Evolutionary conservation across 2,888 invertebrate genomes (phyloP), one percentile per base, ranked within the genome.

Genomic region (Ichneumoninae sp.): DNA sequence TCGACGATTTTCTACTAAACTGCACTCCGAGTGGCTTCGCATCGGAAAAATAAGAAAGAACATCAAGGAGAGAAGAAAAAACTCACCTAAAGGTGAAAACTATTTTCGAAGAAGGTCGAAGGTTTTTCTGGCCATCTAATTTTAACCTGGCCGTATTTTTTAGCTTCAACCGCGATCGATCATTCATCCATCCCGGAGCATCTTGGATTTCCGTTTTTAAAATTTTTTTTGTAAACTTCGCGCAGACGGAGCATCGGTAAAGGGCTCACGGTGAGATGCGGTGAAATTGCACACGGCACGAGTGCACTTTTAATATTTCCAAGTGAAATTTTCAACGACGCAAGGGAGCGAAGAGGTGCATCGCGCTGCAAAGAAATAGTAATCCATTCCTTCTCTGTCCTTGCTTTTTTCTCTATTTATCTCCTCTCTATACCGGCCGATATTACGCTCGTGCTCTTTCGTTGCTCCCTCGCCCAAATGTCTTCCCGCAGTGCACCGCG

Each of bases 261-360:
- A 33, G 33, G 33, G 8, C 7, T 40, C 40, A 10, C 40, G 40
- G 40, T 10, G 40, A 40, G 40, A 30, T 76, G 80, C 16, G 6
- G 62, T 3, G 62, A 62, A 62, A 72, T 79, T 60, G 84, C 44
- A 22, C 19, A 62, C 44, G 60, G 62, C 26, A 74, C 71, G 83
- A 83, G 83, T 70, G 83, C 74, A 75, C 82, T 76, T 83, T 85
- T 80, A 78, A 85, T 85, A 83, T 83, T 80, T 83, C 69, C 68
- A 44, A 80, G 83, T 69, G 80, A 80, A 57, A 74, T 77, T 62
- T 4, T 70, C 40, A 66, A 26, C 80, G 69, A 69, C 44, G 71
- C 71, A 72, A 75, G 65, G 30, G 30, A 74, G 40, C 50, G 60
- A 77, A 77, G 79, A 74, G 75, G 65, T 47, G 44, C 68, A 62